Evolutionary conservation across 2,113 vertebrate genomes (phyloP), one percentile per base, ranked within the genome.

Genomic region (Hemiprocne comata): DNA sequence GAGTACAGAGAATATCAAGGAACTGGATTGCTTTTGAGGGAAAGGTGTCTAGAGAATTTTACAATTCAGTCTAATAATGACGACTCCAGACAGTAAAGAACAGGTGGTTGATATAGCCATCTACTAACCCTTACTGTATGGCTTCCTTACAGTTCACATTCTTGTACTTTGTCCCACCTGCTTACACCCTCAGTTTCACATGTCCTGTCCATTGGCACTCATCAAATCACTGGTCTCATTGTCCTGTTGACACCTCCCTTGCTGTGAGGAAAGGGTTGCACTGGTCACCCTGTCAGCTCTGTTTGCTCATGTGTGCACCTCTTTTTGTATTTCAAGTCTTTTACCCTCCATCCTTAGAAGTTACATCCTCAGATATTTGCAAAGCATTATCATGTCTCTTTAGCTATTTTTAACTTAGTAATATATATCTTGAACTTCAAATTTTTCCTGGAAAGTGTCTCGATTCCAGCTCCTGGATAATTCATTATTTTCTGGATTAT

Each of bases 191-290:
- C 29, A 10, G 21, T 87, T 87, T 50, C 54, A 71, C 29, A 13
- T 26, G 17, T 58, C 44, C 60, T n/a, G 20, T 36, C 38, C 28
- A 17, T 1, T 33, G 48, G 21, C 50, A 78, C 23, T 18, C 17
- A 3, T 3, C 19, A 36, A 60, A 55, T 26, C 58, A 36, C 61
- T 34, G 38, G 24, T 78, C 10, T 25, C 23, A 8, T 36, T 70
- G 46, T 50, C 29, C 53, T 50, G 3, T 15, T 0, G 0, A 51
- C 42, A 62, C 23, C 8, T 78, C 26, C 33, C 66, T 40, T 60
- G 38, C 42, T 65, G 58, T 7, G n/a, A 83, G 75, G 50, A 61
- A 40, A 11, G 24, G 17, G n/a, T 51, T 48, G 19, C 46, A 51
- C 36, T 58, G 36, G 9, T 54, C 51, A 25, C 26, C 44, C 38